These are phyloP conservation scores for Potorous gilbertii DNA, from an alignment of 2,797 vertebrate species.

Conservation along the genomic window DNA sequence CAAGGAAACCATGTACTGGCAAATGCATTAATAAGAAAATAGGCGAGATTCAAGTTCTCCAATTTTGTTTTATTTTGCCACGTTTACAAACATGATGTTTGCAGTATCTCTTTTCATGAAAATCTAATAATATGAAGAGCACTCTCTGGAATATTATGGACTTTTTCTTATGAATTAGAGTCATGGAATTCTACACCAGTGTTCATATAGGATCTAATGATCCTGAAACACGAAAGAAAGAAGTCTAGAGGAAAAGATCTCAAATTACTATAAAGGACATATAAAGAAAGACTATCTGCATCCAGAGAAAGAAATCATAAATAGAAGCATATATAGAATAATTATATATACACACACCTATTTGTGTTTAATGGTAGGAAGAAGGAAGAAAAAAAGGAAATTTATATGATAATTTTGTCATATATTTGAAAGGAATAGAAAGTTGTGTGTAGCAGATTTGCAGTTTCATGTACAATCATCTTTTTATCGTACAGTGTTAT, in stretches of 20 bases:
- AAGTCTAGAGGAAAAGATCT: background rate
- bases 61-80: conserved; percentile 21
- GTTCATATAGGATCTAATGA: background rate
- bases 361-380: background rate
- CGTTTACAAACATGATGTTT: background rate
- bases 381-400: background rate
- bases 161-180: conserved; percentile 5
- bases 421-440: background rate
- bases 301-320: background rate
- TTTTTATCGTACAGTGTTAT: background rate
- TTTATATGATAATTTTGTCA: background rate
- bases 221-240: background rate
- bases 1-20: conserved; percentile 33
- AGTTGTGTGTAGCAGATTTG: background rate
- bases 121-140: conserved; percentile 1
- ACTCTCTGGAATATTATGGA: background rate
- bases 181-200: background rate
- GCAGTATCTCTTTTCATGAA: conserved; percentile 8
- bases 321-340: background rate
- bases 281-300: background rate
- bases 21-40: background rate
- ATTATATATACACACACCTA: background rate
- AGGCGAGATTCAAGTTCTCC: conserved; percentile 14
- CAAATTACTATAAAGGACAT: background rate
- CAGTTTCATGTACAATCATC: background rate